A percentile compares a stretch with the other conserved stretches of the same genome.
These are phyloP conservation scores for Macaca nemestrina DNA, from an alignment of 2,113 vertebrate species.

Conservation along the genomic window DNA sequence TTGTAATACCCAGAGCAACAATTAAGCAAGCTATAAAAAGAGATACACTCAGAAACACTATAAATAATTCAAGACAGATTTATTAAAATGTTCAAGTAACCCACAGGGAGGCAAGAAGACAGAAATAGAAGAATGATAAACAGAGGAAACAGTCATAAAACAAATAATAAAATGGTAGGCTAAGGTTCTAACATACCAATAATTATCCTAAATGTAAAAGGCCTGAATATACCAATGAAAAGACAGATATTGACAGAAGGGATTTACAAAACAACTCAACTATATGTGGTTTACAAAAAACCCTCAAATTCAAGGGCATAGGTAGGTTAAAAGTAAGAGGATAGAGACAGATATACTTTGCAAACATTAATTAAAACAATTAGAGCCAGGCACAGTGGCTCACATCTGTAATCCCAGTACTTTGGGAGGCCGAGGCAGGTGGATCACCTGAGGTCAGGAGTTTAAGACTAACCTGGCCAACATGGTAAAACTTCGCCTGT, in stretches of 20 bases:
- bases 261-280: background rate
- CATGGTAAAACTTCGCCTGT: too few species aligned
- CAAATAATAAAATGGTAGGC: slow-evolving; percentile 6
- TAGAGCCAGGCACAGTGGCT: background rate
- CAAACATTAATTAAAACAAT: background rate
- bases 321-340: slow-evolving; percentile 5
- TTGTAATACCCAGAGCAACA: background rate
- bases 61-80: background rate
- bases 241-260: background rate
- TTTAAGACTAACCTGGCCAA: too few species aligned
- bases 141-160: background rate
- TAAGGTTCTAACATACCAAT: background rate
- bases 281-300: background rate
- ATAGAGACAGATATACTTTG: background rate
- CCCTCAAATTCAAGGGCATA: background rate
- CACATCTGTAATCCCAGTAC: too few species aligned
- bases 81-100: background rate
- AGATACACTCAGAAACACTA: background rate
- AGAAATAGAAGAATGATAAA: background rate
- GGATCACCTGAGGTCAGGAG: too few species aligned
- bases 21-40: background rate
- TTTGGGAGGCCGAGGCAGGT: too few species aligned
- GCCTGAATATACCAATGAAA: background rate
- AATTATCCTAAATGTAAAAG: background rate
- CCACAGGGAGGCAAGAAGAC: background rate